These are phyloP conservation scores for Podarcis muralis DNA, from an alignment of 2,113 vertebrate species.

Conservation along the genomic window DNA sequence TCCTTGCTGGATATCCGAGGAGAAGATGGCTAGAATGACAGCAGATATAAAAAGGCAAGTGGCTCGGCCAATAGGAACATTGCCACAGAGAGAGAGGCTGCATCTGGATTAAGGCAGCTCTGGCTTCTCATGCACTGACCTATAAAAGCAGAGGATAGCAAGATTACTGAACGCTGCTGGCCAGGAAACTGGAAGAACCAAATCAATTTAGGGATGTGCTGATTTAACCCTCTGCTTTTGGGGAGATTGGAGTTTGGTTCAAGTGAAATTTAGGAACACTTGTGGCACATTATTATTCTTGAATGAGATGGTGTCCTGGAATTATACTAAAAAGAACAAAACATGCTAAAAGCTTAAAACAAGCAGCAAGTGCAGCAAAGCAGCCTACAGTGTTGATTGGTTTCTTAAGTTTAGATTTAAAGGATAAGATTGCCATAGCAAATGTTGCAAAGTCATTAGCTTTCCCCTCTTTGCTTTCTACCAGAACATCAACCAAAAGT, in stretches of 20 bases:
- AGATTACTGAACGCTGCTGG: neutral
- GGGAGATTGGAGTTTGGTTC: neutral
- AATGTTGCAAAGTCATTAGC: neutral
- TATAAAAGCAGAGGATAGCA: neutral
- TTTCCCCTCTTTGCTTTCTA: neutral
- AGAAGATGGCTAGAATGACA: constrained; percentile 4
- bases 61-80: neutral
- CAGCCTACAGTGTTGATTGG: neutral
- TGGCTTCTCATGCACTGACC: neutral
- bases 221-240: neutral
- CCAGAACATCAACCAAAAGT: neutral
- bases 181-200: neutral
- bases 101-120: neutral
- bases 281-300: neutral
- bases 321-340: neutral
- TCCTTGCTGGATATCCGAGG: neutral
- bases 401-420: neutral
- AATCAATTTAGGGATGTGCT: neutral
- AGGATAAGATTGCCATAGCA: neutral
- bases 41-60: neutral
- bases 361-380: neutral
- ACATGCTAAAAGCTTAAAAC: neutral
- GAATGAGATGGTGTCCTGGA: neutral
- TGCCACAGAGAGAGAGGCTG: neutral
- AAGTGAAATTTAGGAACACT: neutral